phyloP scores from a whole-genome alignment of 23 tunicate species.

The Corella eumyota region DNA sequence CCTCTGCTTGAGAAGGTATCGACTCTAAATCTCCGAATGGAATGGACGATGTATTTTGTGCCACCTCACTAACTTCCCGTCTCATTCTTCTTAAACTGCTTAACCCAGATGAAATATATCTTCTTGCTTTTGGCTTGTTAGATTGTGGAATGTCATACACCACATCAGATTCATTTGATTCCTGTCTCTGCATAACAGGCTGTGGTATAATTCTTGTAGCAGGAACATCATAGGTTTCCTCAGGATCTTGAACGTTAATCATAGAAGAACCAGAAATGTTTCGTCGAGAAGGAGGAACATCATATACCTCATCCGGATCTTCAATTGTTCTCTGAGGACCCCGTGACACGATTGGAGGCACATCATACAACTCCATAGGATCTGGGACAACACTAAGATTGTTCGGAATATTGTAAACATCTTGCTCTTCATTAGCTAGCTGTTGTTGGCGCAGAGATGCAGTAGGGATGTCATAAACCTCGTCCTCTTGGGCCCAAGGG shows the following conservation, averaged over 20 bases:
- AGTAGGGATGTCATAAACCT: conserved; percentile 52
- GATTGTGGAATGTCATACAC: conserved; percentile 87
- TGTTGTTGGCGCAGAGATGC: conserved; percentile 2
- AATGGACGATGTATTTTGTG: neutral
- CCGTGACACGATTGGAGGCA: conserved; percentile 48
- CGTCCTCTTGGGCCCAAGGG: conserved; percentile 19
- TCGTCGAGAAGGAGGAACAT: conserved; percentile 62
- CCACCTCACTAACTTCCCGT: conserved; percentile 22
- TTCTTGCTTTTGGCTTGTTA: conserved; percentile 10
- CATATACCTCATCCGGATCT: conserved; percentile 66
- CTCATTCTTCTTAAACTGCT: conserved; percentile 55
- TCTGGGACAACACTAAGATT: conserved; percentile 19
- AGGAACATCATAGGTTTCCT: conserved; percentile 78
- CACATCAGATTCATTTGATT: conserved; percentile 50
- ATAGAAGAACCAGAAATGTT: conserved; percentile 3
- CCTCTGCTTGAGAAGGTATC: neutral
- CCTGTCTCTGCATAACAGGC: conserved; percentile 18
- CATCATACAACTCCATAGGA: conserved; percentile 75
- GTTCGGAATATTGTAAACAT: conserved; percentile 56
- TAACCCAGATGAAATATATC: conserved; percentile 35
- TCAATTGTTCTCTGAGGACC: conserved; percentile 10
- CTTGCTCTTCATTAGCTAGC: conserved; percentile 24
- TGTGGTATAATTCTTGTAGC: conserved; percentile 13
- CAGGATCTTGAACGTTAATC: conserved; percentile 40
- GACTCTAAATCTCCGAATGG: neutral